These are phyloP conservation scores for Tupiocoris notatus DNA, from an alignment of 2,888 invertebrate species.

Conservation along the genomic window DNA sequence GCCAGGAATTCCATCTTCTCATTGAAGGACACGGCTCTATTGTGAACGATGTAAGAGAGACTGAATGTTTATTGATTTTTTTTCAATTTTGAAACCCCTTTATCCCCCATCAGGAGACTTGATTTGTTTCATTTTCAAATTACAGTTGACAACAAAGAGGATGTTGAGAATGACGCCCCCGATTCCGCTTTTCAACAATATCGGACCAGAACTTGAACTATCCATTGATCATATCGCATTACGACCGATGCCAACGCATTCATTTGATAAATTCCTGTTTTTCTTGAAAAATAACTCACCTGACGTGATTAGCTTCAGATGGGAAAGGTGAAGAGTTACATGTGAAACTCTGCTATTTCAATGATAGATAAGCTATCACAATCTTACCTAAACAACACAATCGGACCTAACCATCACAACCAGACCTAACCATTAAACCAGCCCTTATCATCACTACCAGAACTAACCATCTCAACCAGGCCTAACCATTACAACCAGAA, in stretches of 20 bases:
- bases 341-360: too few relatives aligned
- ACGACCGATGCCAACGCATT: slow-evolving; percentile 17
- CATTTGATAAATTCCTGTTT: slow-evolving; percentile 16
- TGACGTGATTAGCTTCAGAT: slow-evolving; percentile 7
- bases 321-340: slow-evolving; percentile 14
- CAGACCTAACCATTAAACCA: too few relatives aligned
- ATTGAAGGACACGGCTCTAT: slow-evolving; percentile 2
- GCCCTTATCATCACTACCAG: too few relatives aligned
- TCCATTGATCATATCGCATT: slow-evolving; percentile 5
- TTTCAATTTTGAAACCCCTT: too few relatives aligned
- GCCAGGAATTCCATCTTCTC: slow-evolving; percentile 12
- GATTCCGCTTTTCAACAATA: neutral
- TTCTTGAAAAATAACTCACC: slow-evolving; percentile 27
- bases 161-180: slow-evolving; percentile 9
- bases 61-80: too few relatives aligned
- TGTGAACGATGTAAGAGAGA: slow-evolving; percentile 1
- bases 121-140: neutral
- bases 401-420: too few relatives aligned
- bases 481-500: too few relatives aligned
- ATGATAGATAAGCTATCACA: too few relatives aligned
- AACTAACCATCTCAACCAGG: too few relatives aligned
- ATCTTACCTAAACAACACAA: too few relatives aligned
- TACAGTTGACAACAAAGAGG: neutral
- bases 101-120: neutral
- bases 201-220: neutral